A percentile compares a stretch with the other conserved stretches of the same genome.
Evolutionary conservation across 1,140 invertebrate species (phyloP).

Genomic region (Laupala kohalensis): DNA sequence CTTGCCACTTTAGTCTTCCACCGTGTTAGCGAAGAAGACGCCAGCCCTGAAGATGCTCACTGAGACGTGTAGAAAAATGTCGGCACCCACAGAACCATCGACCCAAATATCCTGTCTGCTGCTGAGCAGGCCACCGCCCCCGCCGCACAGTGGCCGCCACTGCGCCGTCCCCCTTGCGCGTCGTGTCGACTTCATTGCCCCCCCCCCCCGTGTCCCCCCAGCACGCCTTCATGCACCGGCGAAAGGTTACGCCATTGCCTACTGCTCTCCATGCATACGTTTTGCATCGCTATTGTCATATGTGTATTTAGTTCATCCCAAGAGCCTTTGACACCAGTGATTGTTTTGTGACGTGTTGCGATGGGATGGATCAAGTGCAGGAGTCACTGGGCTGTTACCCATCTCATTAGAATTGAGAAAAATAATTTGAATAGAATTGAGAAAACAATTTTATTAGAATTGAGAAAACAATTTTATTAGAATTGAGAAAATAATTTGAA

Average conservation of each 20-base stretch:
- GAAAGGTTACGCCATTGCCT: neutral
- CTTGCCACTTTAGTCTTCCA: too few relatives aligned
- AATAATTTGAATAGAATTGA: too few relatives aligned
- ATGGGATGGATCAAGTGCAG: too few relatives aligned
- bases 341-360: neutral
- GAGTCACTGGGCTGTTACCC: too few relatives aligned
- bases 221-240: neutral
- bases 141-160: neutral
- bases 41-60: neutral
- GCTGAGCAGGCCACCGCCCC: too few relatives aligned
- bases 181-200: neutral
- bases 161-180: neutral
- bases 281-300: too few relatives aligned
- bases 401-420: too few relatives aligned
- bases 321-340: too few relatives aligned
- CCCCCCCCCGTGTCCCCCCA: neutral
- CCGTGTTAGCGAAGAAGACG: too few relatives aligned
- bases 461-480: too few relatives aligned
- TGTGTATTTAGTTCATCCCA: too few relatives aligned
- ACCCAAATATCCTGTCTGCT: neutral
- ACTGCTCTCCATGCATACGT: neutral
- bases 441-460: too few relatives aligned
- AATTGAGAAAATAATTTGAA: neutral
- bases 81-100: neutral
- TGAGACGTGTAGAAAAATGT: neutral